Conservation (phyloP, 2,113 vertebrate genomes). For the Saguinus imperator region DNA sequence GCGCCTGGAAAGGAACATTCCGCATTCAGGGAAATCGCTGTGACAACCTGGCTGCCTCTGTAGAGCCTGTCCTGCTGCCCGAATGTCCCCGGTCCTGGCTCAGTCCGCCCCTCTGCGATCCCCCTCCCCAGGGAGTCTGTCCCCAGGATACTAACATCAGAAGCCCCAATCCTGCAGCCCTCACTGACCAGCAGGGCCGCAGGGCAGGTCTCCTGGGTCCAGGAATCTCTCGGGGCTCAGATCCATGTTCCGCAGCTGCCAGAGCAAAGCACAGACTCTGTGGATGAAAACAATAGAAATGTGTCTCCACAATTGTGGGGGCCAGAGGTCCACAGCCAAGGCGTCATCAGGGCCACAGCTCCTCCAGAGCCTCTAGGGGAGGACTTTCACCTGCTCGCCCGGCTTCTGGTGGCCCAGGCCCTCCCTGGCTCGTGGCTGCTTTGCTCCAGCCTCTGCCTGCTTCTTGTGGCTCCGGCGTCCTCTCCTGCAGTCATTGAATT, state of each 20-base stretch:
- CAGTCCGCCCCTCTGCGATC: not conserved
- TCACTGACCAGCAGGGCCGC: fast-evolving
- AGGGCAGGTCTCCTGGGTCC: fast-evolving
- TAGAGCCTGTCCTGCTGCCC: not conserved
- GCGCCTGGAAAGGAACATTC: not conserved
- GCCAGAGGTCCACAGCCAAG: not conserved
- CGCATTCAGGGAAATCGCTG: too few species aligned
- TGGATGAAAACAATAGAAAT: not conserved
- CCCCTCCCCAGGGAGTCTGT: not conserved
- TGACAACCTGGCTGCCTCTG: not conserved
- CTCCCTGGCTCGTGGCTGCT: fast-evolving
- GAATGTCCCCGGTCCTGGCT: not conserved
- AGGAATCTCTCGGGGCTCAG: fast-evolving
- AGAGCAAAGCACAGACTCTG: too few species aligned
- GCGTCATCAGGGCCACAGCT: not conserved
- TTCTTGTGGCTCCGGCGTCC: not conserved
- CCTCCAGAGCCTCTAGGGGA: too few species aligned
- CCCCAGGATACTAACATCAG: not conserved
- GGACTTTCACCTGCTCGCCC: too few species aligned
- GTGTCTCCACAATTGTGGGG: not conserved
- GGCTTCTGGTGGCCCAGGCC: fast-evolving
- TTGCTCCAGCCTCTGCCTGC: not conserved
- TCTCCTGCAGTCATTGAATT: not conserved
- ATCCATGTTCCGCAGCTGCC: too few species aligned
- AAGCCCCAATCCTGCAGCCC: not conserved